Base-by-base conservation (phyloP, 2,888 invertebrate genomes). In the Thecophora atra region DNA sequence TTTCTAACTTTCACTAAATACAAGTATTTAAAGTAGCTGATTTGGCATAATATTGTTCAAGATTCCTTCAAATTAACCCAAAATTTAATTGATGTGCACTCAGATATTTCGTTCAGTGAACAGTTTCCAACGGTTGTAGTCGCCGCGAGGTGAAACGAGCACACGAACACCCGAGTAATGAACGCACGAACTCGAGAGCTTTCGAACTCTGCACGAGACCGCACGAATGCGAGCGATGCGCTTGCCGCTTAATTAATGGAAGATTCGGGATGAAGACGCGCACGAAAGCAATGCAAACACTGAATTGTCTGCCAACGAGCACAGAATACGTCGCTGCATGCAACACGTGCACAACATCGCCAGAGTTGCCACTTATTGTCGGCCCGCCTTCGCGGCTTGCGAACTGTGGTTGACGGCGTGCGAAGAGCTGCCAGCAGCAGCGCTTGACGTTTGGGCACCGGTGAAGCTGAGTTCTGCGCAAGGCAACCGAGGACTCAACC, bases 401-500 rank as follows among this genome's bases (percentile, higher is more conserved):
- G 44, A 7, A 17, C 47, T n/a, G 47, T 17, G n/a, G 47, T 47
- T 15, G 19, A 30, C 26, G 4, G 17, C 8, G 19, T 13, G 30
- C 28, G 28, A 8, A 17, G 17, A 24, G 30, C 47, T 8, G 28
- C 47, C n/a, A 24, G 42, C 64, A 44, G 19, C 65, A 51, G 7
- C 37, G 37, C 30, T 67, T n/a, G n/a, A 37, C 21, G 66, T 19
- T n/a, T 26, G 17, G 15, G 54, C 52, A 51, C n/a, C 11, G 28
- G 62, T 58, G 42, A 64, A 66, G 8, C 28, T 68, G 54, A 17
- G 52, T 71, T 47, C 71, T 62, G 66, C 30, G 42, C 30, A 58
- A 11, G 60, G 58, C 28, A 54, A 56, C 44, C 63, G 51, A 72
- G 52, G 42, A 72, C 15, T 62, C 28, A 67, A 58, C 72, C 72